Percentiles rank a stretch among this genome's conserved stretches.
phyloP scores from a whole-genome alignment of 2,113 vertebrate genomes.

The Sigmodon hispidus region DNA sequence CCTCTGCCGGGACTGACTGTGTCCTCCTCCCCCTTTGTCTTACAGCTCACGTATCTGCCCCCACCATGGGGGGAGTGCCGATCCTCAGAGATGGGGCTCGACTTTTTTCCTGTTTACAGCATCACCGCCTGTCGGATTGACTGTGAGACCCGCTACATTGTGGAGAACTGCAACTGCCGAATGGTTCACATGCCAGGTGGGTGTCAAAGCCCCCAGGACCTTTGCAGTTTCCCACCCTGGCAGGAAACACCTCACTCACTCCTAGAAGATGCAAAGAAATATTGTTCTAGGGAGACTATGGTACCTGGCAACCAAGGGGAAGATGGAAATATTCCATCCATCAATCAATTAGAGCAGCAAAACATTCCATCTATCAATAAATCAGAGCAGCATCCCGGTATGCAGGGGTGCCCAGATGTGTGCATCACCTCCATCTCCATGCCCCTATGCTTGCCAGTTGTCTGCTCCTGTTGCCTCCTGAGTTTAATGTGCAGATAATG shows the following conservation, averaged over 20 bases:
- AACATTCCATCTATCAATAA: not conserved
- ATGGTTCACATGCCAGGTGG: slow-evolving; percentile 99
- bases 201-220: not conserved
- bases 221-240: not conserved
- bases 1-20: slow-evolving; percentile 16
- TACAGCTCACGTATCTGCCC: slow-evolving; percentile 96
- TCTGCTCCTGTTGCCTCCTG: not conserved
- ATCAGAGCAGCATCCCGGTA: not conserved
- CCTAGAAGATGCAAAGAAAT: not conserved
- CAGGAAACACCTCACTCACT: not conserved
- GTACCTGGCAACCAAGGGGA: not conserved
- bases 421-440: not conserved
- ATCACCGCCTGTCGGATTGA: slow-evolving; percentile 98
- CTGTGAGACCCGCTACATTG: slow-evolving; percentile 98
- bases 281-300: not conserved
- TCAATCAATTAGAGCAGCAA: too few relatives aligned
- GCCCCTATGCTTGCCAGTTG: not conserved
- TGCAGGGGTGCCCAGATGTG: not conserved
- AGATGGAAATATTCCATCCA: not conserved
- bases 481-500: not conserved
- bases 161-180: slow-evolving; percentile 99
- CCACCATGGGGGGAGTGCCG: slow-evolving; percentile 98
- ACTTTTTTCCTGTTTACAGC: slow-evolving; percentile 97
- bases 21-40: slow-evolving; percentile 76
- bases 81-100: slow-evolving; percentile 92